Evolutionary conservation across 2,113 vertebrate genomes (phyloP), one percentile per base, ranked within the genome.

Genomic region (Tychaedon coryphoeus): DNA sequence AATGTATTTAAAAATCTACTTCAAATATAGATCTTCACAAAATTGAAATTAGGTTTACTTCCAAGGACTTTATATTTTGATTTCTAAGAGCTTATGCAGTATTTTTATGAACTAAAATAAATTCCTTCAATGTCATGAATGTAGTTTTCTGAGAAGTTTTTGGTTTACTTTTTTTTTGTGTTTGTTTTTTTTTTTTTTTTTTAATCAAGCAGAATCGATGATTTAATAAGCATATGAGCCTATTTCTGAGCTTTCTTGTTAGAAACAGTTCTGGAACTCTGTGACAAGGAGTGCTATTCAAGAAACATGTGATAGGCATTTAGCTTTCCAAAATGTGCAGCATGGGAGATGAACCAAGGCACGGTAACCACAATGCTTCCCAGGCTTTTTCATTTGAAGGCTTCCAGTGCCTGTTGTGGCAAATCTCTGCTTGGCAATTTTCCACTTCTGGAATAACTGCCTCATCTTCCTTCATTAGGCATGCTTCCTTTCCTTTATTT

Each of bases 341-440:
- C 71, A 56, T 83, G 92, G 91, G 93, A 96, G 85, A 73, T 67
- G 93, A 96, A 94, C 81, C 87, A 90, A 93, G 75, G 67, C 64
- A 0, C 51, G 77, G 56, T 88, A 94, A 96, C 87, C 90, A 82
- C 85, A 80, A 12, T 45, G 65, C 85, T 96, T 95, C 82, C 64
- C 90, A 95, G 88, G 60, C 78, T 76, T 90, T 90, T 95, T 94
- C 67, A 77, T 76, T 42, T 94, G 56, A 74, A 90, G 40, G 14
- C 28, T 88, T 93, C 64, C 60, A 83, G 10, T 42, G 79, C 65
- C 67, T 92, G 72, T 77, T 77, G 71, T 60, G 64, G 56, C 62
- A 90, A 85, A 92, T 83, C 85, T 74, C 64, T 70, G 18, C 71
- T 93, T 95, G 94, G 93, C 85, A 76, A 50, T 61, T 92, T 91